A percentile compares a stretch with the other conserved stretches of the same genome.
Conservation (phyloP, 2,113 vertebrate genomes). For the Ptilonorhynchus violaceus region DNA sequence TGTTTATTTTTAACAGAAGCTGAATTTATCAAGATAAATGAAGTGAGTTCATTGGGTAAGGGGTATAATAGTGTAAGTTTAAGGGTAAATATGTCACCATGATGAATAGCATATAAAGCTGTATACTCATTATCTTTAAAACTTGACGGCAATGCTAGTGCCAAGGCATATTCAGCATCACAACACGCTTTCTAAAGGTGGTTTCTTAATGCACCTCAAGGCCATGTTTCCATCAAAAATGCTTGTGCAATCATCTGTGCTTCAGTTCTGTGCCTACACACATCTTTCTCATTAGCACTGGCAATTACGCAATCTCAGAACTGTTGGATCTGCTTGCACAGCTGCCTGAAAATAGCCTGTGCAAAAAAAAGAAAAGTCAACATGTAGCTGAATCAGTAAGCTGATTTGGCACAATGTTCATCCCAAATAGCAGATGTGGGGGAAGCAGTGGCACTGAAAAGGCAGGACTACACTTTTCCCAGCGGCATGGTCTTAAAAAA, state of each 20-base stretch:
- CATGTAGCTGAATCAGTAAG: not conserved
- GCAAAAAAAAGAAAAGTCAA: not conserved
- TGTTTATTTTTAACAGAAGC: not conserved
- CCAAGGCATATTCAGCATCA: not conserved
- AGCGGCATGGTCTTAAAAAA: not conserved
- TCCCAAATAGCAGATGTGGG: not conserved
- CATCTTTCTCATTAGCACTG: not conserved
- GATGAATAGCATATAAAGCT: not conserved
- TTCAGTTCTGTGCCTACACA: not conserved
- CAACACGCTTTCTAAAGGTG: not conserved
- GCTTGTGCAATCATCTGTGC: not conserved
- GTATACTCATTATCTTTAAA: not conserved
- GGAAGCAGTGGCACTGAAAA: not conserved
- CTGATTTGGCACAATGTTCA: not conserved
- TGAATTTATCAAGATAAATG: not conserved
- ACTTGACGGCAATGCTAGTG: not conserved
- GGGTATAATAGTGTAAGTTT: not conserved
- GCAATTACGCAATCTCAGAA: not conserved
- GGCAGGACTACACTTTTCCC: not conserved
- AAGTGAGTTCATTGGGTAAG: not conserved
- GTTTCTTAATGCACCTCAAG: not conserved
- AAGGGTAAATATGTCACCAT: not conserved
- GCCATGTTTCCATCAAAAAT: not conserved
- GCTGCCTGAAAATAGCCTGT: not conserved
- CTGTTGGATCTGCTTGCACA: not conserved